phyloP scores from a whole-genome alignment of 2,797 vertebrate genomes.

The Melanotaenia pygmaea region DNA sequence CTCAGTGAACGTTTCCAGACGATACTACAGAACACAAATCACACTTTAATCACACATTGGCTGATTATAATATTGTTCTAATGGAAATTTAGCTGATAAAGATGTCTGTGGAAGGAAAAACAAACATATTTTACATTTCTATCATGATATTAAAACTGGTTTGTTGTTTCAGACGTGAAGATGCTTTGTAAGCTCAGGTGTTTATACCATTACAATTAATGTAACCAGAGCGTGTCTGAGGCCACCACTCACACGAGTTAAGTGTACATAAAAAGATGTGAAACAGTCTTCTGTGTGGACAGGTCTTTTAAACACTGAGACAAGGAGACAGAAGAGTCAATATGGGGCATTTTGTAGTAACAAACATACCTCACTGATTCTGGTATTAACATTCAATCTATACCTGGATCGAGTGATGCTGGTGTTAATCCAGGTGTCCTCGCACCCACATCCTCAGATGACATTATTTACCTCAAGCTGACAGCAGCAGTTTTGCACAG shows the following conservation, averaged over 20 bases:
- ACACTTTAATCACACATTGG: background rate
- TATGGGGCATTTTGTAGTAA: background rate
- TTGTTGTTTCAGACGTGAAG: background rate
- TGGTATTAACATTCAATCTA: no score
- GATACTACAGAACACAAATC: slow-evolving; percentile 76
- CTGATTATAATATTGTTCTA: background rate
- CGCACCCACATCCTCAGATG: no score
- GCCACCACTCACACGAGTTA: background rate
- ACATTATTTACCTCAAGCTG: no score
- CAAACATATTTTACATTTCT: background rate
- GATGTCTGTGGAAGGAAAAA: background rate
- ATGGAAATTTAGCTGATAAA: background rate
- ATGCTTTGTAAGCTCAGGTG: background rate
- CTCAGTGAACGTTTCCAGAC: slow-evolving; percentile 80
- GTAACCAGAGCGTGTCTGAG: no score
- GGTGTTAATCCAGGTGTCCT: background rate
- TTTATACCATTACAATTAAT: background rate
- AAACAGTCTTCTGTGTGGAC: background rate
- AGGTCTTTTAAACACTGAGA: background rate
- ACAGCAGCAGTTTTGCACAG: no score
- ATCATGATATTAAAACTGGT: no score
- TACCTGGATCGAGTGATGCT: background rate
- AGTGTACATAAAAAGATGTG: background rate
- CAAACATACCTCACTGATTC: no score
- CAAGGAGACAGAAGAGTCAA: background rate